Percentiles rank a stretch among this genome's conserved stretches.
These are phyloP conservation scores for Chrysina gloriosa DNA, from an alignment of 2,888 invertebrate species.

Conservation along the genomic window DNA sequence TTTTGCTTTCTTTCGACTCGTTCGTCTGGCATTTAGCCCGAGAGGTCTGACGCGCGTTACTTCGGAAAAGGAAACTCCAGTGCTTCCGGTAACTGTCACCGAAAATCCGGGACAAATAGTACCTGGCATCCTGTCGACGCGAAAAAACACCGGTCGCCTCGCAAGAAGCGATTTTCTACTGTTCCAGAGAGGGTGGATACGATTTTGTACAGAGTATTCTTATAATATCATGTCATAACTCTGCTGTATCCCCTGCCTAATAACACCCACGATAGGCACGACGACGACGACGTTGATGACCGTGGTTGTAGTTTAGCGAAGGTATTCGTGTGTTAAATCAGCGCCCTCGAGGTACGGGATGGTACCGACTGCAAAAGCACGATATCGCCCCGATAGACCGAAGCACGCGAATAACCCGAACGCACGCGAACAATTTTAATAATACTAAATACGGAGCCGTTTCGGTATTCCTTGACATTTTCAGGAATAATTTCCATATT, in stretches of 20 bases:
- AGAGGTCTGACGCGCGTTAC: background rate
- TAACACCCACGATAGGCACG: too few relatives aligned
- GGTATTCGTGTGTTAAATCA: conserved; percentile 28
- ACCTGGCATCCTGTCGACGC: background rate
- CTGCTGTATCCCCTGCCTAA: background rate
- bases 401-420: conserved; percentile 44
- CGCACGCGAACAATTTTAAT: conserved; percentile 48
- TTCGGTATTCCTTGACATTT: conserved; percentile 28
- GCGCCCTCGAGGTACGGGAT: conserved; percentile 45
- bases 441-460: conserved; percentile 11
- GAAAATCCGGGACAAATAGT: conserved; percentile 33
- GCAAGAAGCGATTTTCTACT: background rate
- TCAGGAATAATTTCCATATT: conserved; percentile 25
- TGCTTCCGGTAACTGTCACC: conserved; percentile 35
- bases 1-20: background rate
- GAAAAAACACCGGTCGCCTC: background rate
- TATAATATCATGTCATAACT: background rate
- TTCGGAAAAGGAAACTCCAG: background rate
- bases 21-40: background rate
- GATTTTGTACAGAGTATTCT: background rate
- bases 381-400: conserved; percentile 25
- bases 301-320: background rate
- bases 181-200: background rate
- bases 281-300: background rate
- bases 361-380: conserved; percentile 49